Conservation (phyloP, 64 coral and sea anemone species). For the Exaiptasia diaphana region DNA sequence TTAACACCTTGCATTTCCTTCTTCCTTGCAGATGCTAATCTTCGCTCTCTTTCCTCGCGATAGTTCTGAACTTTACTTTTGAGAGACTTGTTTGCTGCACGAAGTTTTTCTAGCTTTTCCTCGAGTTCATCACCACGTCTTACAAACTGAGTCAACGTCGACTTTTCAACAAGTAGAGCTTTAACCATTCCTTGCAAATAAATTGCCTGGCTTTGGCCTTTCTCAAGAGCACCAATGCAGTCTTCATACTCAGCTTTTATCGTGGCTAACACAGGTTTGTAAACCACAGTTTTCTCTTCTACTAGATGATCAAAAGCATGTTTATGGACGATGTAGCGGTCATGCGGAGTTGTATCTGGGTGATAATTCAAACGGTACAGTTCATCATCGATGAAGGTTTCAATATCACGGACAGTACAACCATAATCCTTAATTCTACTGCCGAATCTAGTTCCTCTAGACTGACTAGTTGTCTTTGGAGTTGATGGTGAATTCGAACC, state of each 20-base stretch:
- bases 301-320: constrained; percentile 86
- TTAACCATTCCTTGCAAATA: constrained; percentile 82
- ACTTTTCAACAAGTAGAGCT: constrained; percentile 74
- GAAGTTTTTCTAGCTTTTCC: constrained; percentile 68
- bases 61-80: constrained; percentile 29
- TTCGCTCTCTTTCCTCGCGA: constrained; percentile 24
- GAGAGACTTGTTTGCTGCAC: constrained; percentile 51
- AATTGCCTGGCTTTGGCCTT: constrained; percentile 70
- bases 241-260: constrained; percentile 89
- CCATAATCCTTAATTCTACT: background rate
- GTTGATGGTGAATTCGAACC: background rate
- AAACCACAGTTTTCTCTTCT: constrained; percentile 68
- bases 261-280: constrained; percentile 68
- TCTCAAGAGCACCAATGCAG: constrained; percentile 77
- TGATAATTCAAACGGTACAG: constrained; percentile 22
- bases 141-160: constrained; percentile 60
- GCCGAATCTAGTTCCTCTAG: background rate
- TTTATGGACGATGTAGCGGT: constrained; percentile 69
- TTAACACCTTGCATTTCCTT: constrained; percentile 36
- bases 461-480: too few relatives aligned
- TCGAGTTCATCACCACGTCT: constrained; percentile 80
- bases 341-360: constrained; percentile 39
- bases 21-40: constrained; percentile 28
- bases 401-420: constrained; percentile 30
- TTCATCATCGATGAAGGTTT: constrained; percentile 47